phyloP scores from a whole-genome alignment of 1,140 invertebrate species.

The Drosophila varians region DNA sequence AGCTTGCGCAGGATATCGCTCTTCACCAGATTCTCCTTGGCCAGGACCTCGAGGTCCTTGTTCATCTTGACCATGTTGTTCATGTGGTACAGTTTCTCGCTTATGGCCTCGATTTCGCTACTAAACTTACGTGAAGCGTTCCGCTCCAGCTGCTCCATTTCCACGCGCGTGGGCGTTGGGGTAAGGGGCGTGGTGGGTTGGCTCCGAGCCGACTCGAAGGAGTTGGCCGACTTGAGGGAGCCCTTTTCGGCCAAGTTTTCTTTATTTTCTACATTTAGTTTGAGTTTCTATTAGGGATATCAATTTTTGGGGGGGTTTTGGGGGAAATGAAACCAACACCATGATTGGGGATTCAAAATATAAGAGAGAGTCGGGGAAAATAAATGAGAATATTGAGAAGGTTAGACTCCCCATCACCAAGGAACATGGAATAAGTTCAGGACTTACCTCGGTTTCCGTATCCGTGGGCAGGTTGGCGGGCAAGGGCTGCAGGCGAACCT shows the following conservation, averaged over 20 bases:
- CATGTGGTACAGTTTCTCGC: constrained; percentile 76
- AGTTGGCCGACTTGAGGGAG: constrained; percentile 59
- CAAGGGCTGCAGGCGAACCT: constrained; percentile 88
- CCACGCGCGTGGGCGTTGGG: constrained; percentile 56
- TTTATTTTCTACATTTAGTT: constrained; percentile 53
- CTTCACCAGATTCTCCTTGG: constrained; percentile 82
- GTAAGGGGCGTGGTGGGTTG: constrained; percentile 49
- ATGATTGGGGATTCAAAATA: constrained; percentile 38
- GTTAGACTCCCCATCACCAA: constrained; percentile 63
- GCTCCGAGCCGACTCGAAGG: constrained; percentile 69
- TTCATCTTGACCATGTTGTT: constrained; percentile 82
- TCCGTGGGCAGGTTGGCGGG: constrained; percentile 87
- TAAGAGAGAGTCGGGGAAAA: constrained; percentile 55
- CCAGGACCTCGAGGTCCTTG: constrained; percentile 77
- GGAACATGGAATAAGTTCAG: not conserved
- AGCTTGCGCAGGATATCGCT: constrained; percentile 82
- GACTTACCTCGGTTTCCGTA: constrained; percentile 90
- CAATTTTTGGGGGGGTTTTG: not conserved
- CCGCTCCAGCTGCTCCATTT: constrained; percentile 79
- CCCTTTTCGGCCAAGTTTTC: constrained; percentile 53
- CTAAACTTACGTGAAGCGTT: constrained; percentile 67
- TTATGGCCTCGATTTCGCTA: constrained; percentile 80
- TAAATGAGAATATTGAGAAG: constrained; percentile 57
- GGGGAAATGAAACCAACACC: constrained; percentile 75
- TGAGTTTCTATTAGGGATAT: constrained; percentile 45